Percentiles rank a stretch among this genome's conserved stretches.
These are phyloP conservation scores for Schizopygopsis pylzovi DNA, from an alignment of 2,797 vertebrate species.

Conservation along the genomic window DNA sequence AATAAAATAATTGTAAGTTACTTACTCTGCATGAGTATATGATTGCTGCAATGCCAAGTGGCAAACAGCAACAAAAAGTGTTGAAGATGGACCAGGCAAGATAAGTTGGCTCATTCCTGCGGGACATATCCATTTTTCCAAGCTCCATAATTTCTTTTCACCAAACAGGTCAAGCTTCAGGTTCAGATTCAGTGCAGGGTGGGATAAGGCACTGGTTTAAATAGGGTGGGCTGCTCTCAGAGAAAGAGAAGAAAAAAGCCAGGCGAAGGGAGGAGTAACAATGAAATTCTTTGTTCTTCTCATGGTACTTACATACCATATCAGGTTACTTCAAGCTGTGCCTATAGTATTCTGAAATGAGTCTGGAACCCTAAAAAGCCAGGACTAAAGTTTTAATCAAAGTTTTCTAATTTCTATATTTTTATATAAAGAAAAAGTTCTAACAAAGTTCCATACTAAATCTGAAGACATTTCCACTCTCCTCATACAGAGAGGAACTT, in stretches of 20 bases:
- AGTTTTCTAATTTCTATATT: background rate
- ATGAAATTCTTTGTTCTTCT: background rate
- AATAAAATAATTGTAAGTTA: slow-evolving; percentile 2
- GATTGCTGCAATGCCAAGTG: slow-evolving; percentile 60
- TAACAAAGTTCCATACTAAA: background rate
- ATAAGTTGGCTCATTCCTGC: slow-evolving; percentile 36
- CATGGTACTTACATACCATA: background rate
- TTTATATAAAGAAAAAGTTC: background rate
- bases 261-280: background rate
- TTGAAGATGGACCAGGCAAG: slow-evolving; percentile 62
- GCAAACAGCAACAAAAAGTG: slow-evolving; percentile 59
- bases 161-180: background rate
- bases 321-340: slow-evolving; percentile 3
- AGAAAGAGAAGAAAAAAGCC: background rate
- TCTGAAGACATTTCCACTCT: background rate
- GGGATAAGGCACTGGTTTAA: background rate
- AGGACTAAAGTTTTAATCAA: background rate
- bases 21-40: slow-evolving; percentile 60
- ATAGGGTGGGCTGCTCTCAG: background rate
- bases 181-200: background rate
- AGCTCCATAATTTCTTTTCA: background rate
- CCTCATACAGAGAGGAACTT: background rate
- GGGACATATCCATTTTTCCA: slow-evolving; percentile 21
- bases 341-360: background rate
- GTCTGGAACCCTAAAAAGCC: background rate